phyloP scores from a whole-genome alignment of 2,888 invertebrate genomes.

The Dastarcus helophoroides region DNA sequence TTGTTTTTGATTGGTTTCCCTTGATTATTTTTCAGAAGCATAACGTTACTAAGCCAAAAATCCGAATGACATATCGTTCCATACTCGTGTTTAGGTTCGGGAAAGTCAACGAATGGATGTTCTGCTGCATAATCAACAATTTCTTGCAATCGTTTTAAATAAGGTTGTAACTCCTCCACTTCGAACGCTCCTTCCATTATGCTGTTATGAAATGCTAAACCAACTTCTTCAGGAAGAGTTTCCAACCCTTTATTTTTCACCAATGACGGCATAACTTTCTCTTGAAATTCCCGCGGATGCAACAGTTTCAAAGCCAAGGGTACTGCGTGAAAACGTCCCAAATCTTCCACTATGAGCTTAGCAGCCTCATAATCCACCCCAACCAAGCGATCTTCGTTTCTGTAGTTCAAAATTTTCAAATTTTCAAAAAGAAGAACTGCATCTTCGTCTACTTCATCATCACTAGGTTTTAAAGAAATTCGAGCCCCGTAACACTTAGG shows the following conservation, averaged over 20 bases:
- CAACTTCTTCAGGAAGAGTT: constrained; percentile 27
- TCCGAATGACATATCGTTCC: constrained; percentile 45
- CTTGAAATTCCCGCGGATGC: constrained; percentile 37
- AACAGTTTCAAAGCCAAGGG: constrained; percentile 43
- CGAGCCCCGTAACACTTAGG: constrained; percentile 46
- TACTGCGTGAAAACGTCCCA: constrained; percentile 47
- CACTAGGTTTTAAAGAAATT: constrained; percentile 32
- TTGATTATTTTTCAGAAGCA: constrained; percentile 39
- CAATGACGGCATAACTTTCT: constrained; percentile 34
- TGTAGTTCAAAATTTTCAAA: constrained; percentile 40
- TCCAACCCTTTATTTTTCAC: constrained; percentile 28
- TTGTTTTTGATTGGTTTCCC: constrained; percentile 40
- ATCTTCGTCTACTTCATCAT: constrained; percentile 41
- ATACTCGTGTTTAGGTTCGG: constrained; percentile 37
- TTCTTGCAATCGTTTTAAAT: constrained; percentile 20
- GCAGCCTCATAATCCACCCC: constrained; percentile 43
- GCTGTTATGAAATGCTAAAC: constrained; percentile 26
- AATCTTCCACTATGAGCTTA: constrained; percentile 36
- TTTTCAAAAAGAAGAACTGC: constrained; percentile 49
- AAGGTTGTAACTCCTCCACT: constrained; percentile 23
- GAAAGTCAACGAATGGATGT: constrained; percentile 16
- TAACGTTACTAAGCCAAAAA: constrained; percentile 50
- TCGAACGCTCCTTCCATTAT: constrained; percentile 23
- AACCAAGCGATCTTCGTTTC: constrained; percentile 38
- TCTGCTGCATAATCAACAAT: constrained; percentile 22